A percentile compares a stretch with the other conserved stretches of the same genome.
Evolutionary conservation across 2,113 vertebrate genomes (phyloP).

Genomic region (Uropsilus gracilis): DNA sequence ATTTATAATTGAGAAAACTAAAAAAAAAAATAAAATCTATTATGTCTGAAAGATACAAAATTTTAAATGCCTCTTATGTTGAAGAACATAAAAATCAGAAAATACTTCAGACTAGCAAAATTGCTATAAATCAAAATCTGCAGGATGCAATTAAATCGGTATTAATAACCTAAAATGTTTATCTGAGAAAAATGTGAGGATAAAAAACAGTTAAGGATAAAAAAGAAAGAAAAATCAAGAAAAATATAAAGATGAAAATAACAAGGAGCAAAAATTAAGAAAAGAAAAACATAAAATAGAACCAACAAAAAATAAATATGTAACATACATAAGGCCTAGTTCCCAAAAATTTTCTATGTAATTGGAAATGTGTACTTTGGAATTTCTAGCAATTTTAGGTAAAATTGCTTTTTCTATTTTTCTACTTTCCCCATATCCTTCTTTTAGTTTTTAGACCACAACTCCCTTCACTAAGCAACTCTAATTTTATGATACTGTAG

Average conservation of each 20-base stretch:
- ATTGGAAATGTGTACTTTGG: neutral
- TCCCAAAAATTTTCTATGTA: conserved; percentile 45
- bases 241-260: neutral
- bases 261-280: neutral
- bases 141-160: neutral
- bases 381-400: conserved; percentile 26
- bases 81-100: neutral
- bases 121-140: neutral
- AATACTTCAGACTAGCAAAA: neutral
- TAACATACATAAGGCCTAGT: conserved; percentile 26
- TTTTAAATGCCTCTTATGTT: neutral
- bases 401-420: conserved; percentile 13
- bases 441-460: neutral
- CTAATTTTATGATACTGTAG: conserved; percentile 31
- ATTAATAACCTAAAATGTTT: neutral
- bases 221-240: neutral
- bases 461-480: neutral
- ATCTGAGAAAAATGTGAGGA: neutral
- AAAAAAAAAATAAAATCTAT: conserved; percentile 4
- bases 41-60: neutral
- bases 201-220: neutral
- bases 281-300: neutral
- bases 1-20: neutral
- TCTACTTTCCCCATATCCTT: neutral
- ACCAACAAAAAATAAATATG: conserved; percentile 3